Conservation (phyloP, 2,888 invertebrate species). For the Aleiodes alternator region DNA sequence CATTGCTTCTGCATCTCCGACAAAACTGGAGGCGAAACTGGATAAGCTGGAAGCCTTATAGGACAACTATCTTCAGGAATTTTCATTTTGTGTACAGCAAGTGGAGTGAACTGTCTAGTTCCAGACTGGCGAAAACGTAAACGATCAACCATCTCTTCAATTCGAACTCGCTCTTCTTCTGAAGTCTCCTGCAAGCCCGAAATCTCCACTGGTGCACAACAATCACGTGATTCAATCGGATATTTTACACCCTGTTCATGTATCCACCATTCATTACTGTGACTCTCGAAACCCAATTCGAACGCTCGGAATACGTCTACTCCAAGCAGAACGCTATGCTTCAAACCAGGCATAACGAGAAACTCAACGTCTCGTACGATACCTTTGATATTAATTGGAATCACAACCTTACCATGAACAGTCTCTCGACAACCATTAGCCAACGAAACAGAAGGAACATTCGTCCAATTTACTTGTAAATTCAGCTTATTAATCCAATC, state of each 20-base stretch:
- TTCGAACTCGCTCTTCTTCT: constrained; percentile 4
- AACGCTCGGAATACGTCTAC: background rate
- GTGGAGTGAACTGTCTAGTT: constrained; percentile 14
- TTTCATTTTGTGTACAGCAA: constrained; percentile 42
- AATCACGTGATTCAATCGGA: background rate
- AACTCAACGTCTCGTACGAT: background rate
- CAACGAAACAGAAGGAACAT: too few relatives aligned
- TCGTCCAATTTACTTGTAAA: too few relatives aligned
- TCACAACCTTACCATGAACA: too few relatives aligned
- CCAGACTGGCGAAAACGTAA: background rate
- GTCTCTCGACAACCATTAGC: too few relatives aligned
- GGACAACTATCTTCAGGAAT: constrained; percentile 8
- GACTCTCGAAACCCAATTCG: background rate
- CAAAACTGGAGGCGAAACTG: constrained; percentile 32
- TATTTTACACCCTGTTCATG: background rate
- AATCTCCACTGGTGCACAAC: background rate
- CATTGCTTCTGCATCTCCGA: constrained; percentile 46
- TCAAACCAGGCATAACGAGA: too few relatives aligned
- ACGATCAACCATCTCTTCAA: background rate
- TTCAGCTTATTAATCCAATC: background rate
- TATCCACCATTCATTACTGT: background rate
- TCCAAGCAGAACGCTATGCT: too few relatives aligned
- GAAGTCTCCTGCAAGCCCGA: background rate
- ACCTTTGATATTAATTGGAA: background rate
- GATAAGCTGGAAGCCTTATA: constrained; percentile 39